A percentile compares a stretch with the other conserved stretches of the same genome.
Conservation (phyloP, 1,140 invertebrate species). For the Phymastichus coffea region DNA sequence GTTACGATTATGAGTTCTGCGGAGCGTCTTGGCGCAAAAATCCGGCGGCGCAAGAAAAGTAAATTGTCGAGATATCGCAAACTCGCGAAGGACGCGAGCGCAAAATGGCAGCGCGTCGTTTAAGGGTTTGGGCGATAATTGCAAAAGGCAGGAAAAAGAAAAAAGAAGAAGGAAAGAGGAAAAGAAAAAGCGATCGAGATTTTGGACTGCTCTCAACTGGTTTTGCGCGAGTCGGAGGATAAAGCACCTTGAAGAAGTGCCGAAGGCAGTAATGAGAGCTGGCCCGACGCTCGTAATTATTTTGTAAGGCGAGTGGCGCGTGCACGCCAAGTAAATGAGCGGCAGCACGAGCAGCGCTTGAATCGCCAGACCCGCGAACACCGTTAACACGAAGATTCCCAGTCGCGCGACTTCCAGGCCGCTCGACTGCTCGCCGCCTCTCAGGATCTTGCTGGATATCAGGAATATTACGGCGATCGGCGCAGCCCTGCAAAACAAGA, state of each 20-base stretch:
- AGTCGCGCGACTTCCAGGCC: slow-evolving; percentile 62
- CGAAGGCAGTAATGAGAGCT: slow-evolving; percentile 68
- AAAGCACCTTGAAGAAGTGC: slow-evolving; percentile 69
- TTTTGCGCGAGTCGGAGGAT: no score
- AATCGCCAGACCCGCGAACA: slow-evolving; percentile 63
- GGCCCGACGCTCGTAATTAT: slow-evolving; percentile 63
- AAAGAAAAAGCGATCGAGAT: neutral
- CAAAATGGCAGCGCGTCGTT: no score
- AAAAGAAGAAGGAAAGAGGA: slow-evolving; percentile 54
- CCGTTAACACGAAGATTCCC: slow-evolving; percentile 68
- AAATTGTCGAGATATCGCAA: no score
- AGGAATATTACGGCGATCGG: slow-evolving; percentile 76
- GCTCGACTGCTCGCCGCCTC: slow-evolving; percentile 65
- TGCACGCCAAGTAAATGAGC: slow-evolving; percentile 63
- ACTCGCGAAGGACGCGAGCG: no score
- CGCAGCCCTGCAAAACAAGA: slow-evolving; percentile 60
- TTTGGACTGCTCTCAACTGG: no score
- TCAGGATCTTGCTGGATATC: slow-evolving; percentile 71
- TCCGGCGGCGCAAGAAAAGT: neutral
- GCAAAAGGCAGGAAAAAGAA: slow-evolving; percentile 60
- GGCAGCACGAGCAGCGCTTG: slow-evolving; percentile 68
- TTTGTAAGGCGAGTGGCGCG: slow-evolving; percentile 63
- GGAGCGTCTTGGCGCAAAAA: neutral
- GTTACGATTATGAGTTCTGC: slow-evolving; percentile 55
- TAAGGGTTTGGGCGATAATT: no score